Percentiles rank a stretch among this genome's conserved stretches.
Evolutionary conservation across 2,797 vertebrate genomes (phyloP).

Genomic region (Macropus fuliginosus): DNA sequence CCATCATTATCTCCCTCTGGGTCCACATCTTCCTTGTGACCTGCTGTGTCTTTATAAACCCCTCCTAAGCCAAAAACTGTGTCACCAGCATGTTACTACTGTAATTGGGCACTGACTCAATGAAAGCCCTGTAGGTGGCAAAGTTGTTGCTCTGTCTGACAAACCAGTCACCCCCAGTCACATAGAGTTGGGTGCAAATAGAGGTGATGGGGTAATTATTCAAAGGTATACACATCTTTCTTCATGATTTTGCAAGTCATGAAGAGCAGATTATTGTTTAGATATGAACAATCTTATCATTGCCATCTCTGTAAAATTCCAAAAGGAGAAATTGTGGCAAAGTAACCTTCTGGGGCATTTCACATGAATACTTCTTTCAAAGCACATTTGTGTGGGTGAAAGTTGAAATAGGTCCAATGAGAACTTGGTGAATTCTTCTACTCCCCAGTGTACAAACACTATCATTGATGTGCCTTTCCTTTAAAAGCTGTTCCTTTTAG

Average conservation of each 20-base stretch:
- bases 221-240: background rate
- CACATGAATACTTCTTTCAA: background rate
- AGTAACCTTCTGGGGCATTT: background rate
- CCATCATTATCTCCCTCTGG: slow-evolving; percentile 4
- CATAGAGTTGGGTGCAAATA: background rate
- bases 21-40: background rate
- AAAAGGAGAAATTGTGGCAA: background rate
- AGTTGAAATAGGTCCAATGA: background rate
- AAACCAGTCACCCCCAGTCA: background rate
- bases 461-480: background rate
- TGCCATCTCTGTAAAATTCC: background rate
- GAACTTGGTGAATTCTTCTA: background rate
- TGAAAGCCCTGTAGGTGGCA: background rate
- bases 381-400: background rate
- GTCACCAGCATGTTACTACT: background rate
- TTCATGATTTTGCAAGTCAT: background rate
- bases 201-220: background rate
- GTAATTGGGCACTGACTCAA: background rate
- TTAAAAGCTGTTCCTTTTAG: background rate
- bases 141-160: background rate
- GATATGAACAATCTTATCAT: background rate
- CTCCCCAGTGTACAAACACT: background rate
- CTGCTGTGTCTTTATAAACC: background rate
- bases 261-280: background rate
- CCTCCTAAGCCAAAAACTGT: background rate